Conservation (phyloP, 2,113 vertebrate genomes). For the Hydrolagus affinis region DNA sequence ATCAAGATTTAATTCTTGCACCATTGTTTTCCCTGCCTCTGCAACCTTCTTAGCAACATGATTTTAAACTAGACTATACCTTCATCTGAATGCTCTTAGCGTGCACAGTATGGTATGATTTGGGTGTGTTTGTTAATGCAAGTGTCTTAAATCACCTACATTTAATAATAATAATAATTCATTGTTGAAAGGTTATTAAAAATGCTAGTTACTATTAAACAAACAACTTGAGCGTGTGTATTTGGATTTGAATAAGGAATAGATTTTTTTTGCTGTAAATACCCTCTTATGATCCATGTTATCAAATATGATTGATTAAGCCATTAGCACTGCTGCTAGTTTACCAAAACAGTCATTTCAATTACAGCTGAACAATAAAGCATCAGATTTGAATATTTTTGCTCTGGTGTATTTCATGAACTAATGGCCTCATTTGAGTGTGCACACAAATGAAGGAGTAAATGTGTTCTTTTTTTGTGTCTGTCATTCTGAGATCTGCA, state of each 20-base stretch:
- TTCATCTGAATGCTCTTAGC: too few species aligned
- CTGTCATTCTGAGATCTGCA: not conserved
- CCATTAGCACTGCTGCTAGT: not conserved
- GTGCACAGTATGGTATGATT: too few species aligned
- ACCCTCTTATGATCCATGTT: not conserved
- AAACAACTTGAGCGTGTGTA: not conserved
- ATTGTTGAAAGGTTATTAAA: too few species aligned
- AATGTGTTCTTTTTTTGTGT: conserved; percentile 5
- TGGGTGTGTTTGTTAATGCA: too few species aligned
- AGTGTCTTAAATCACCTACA: too few species aligned
- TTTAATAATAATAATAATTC: too few species aligned
- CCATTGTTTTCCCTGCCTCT: too few species aligned
- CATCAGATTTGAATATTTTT: conserved; percentile 2
- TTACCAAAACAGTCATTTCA: not conserved
- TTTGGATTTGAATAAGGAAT: not conserved
- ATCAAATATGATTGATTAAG: not conserved
- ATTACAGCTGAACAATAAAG: not conserved
- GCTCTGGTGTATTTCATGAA: not conserved
- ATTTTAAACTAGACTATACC: too few species aligned
- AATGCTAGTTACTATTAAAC: too few species aligned
- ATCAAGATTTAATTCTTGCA: too few species aligned
- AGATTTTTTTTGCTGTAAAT: not conserved
- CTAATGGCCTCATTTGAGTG: too few species aligned
- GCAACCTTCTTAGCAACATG: too few species aligned
- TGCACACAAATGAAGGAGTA: conserved; percentile 8